Evolutionary conservation across 2,797 vertebrate genomes (phyloP), one percentile per base, ranked within the genome.

Genomic region (Micropoecilia bifurca): DNA sequence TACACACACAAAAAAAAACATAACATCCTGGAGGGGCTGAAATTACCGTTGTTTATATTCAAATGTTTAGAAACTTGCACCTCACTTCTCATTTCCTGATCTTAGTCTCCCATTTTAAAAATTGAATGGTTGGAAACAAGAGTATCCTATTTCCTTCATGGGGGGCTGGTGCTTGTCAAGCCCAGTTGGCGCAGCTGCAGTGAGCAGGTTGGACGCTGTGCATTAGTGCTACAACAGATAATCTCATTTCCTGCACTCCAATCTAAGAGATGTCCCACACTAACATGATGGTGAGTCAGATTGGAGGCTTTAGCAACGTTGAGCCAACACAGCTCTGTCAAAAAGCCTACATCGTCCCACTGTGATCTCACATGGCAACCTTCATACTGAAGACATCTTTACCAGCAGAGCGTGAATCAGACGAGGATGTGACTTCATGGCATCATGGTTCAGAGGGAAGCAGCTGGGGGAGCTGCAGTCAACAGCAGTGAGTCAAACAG

Each of bases 231-330:
- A 88, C 87, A 86, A 91, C 91, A 86, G 87, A 93, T 95, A 94
- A 95, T 95, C 95, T 94, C 48, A 95, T 95, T 96, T 94, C 89
- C 93, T 92, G 91, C 85, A 83, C 92, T 92, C 85, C 80, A 83
- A 88, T 93, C 92, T 88, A 85, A 69, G 79, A 82, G 78, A 88
- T 86, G 85, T 80, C 82, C 86, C 82, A 84, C 83, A 74, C 87
- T 90, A 90, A 91, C 90, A 87, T 83, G 80, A 93, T 85, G 76
- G 83, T 45, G 83, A 55, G 76, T 88, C 82, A 78, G 72, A 89
- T 86, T 80, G 84, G 63, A 89, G 75, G 73, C 81, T 80, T 74
- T 73, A 36, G 81, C 47, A 28, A 14, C 76, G 71, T 43, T 79
- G 80, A 84, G 76, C 74, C 80, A 33, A 50, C 47, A 55, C 79